These are phyloP conservation scores for Phylloscopus whistleri DNA, from an alignment of 2,113 vertebrate species.

Conservation along the genomic window DNA sequence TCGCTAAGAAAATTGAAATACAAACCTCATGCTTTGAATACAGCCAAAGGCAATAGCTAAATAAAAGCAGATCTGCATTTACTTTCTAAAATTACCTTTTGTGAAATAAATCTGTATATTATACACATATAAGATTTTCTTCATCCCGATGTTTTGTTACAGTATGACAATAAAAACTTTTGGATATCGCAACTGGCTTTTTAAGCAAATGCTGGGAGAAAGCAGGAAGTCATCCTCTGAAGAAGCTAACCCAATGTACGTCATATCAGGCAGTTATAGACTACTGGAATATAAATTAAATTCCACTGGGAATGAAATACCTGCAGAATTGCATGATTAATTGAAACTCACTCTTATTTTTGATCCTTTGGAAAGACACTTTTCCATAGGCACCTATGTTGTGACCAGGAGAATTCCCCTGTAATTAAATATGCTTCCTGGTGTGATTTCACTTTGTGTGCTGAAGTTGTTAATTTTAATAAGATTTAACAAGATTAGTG, in stretches of 20 bases:
- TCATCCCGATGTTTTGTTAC: background rate
- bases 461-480: background rate
- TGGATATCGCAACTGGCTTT: background rate
- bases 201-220: background rate
- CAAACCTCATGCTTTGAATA: background rate
- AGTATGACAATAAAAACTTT: background rate
- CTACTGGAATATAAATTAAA: background rate
- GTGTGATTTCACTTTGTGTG: background rate
- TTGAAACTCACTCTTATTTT: background rate
- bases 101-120: background rate
- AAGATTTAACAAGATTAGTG: background rate
- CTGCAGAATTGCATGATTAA: background rate
- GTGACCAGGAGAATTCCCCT: background rate
- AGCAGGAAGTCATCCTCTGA: background rate
- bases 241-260: fast-evolving
- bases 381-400: background rate
- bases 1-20: background rate
- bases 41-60: background rate
- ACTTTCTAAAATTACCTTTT: background rate
- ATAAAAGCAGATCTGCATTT: background rate
- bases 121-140: background rate
- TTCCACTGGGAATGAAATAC: background rate
- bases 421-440: background rate
- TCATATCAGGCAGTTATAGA: background rate
- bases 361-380: background rate